phyloP scores from a whole-genome alignment of 2,888 invertebrate genomes.

The Cacoxenus indagator region DNA sequence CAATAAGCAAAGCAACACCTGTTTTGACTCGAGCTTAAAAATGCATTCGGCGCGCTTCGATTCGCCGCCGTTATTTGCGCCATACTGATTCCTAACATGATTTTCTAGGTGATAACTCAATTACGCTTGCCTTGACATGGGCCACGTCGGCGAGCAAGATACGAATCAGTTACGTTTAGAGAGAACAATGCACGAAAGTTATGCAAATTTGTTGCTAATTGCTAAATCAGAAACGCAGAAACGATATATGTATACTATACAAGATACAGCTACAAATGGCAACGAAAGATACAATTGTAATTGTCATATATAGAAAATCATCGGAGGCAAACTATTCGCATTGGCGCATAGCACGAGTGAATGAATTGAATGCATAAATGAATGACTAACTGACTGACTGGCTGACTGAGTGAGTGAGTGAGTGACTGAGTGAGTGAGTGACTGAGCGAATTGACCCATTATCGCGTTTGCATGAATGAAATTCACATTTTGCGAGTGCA shows the following conservation, averaged over 20 bases:
- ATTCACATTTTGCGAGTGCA: conserved; percentile 6
- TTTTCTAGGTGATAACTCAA: conserved; percentile 13
- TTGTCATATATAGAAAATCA: conserved; percentile 4
- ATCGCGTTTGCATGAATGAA: conserved; percentile 4
- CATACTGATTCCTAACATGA: conserved; percentile 15
- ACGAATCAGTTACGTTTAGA: conserved; percentile 1
- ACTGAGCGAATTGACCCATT: background rate
- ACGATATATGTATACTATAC: background rate
- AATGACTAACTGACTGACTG: conserved; percentile 25
- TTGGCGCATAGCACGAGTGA: background rate
- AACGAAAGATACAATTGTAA: conserved; percentile 8
- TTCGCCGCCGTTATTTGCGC: conserved; percentile 4
- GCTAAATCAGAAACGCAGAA: conserved; percentile 15
- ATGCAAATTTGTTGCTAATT: conserved; percentile 15
- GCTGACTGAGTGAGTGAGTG: conserved; percentile 22
- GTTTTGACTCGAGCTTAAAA: background rate
- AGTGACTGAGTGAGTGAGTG: conserved; percentile 23
- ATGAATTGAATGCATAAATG: conserved; percentile 33
- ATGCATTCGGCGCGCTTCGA: conserved; percentile 7
- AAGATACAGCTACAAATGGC: background rate
- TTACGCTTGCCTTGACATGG: background rate
- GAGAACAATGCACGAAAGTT: conserved; percentile 15
- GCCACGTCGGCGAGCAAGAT: background rate
- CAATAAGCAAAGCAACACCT: background rate
- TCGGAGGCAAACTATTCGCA: background rate